These are phyloP conservation scores for Sycobia sp. DNA, from an alignment of 1,140 invertebrate genomes.

Conservation along the genomic window DNA sequence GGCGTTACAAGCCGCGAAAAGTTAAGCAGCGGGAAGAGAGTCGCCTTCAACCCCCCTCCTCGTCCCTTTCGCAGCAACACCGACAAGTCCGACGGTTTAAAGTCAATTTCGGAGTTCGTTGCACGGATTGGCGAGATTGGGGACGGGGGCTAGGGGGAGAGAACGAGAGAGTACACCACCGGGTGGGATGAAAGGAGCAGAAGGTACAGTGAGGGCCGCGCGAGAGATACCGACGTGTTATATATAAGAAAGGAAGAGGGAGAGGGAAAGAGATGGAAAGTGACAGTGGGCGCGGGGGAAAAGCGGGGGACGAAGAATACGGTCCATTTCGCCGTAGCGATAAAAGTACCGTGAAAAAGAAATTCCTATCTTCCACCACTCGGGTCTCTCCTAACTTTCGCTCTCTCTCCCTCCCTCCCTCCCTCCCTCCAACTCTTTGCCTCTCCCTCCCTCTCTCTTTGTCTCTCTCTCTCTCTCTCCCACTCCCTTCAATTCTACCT, in stretches of 20 bases:
- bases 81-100: conserved; percentile 24
- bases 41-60: too few relatives aligned
- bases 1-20: conserved; percentile 22
- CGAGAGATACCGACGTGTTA: too few relatives aligned
- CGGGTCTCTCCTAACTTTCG: too few relatives aligned
- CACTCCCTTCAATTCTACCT: conserved; percentile 39
- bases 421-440: neutral
- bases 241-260: conserved; percentile 22
- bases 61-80: too few relatives aligned
- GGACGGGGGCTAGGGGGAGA: too few relatives aligned
- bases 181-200: conserved; percentile 1
- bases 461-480: neutral
- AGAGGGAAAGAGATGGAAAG: conserved; percentile 32
- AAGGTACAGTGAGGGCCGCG: conserved; percentile 21
- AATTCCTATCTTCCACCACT: conserved; percentile 22
- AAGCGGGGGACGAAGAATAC: too few relatives aligned
- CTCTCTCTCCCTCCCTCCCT: too few relatives aligned
- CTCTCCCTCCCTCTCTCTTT: neutral
- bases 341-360: conserved; percentile 41
- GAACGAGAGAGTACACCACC: neutral
- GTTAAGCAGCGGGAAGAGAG: too few relatives aligned
- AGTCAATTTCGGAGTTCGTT: conserved; percentile 16
- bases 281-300: too few relatives aligned
- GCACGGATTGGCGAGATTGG: too few relatives aligned
- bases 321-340: conserved; percentile 37